phyloP scores from a whole-genome alignment of 2,888 invertebrate species.

The Scrobipalpa costella region DNA sequence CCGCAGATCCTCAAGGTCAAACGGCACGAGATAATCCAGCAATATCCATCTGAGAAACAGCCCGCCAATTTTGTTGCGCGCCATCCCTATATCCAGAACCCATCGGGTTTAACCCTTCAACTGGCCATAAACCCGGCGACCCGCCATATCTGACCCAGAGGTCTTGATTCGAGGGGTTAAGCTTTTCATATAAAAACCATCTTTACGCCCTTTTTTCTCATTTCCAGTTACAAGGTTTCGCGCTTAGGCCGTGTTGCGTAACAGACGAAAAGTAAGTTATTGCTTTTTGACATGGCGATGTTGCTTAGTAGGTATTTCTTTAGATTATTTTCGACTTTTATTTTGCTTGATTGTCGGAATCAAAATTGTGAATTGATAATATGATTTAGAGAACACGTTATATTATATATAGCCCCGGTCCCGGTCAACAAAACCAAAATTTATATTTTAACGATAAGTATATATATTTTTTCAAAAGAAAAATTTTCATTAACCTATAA shows the following conservation, averaged over 20 bases:
- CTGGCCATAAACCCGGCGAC: conserved; percentile 51
- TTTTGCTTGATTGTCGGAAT: no score
- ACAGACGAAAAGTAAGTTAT: neutral
- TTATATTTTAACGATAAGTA: no score
- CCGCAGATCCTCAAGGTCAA: neutral
- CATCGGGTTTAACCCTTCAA: conserved; percentile 58
- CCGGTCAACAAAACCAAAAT: no score
- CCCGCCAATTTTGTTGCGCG: conserved; percentile 19
- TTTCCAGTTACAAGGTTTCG: conserved; percentile 42
- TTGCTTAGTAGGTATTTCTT: no score
- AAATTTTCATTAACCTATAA: no score
- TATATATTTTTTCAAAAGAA: no score
- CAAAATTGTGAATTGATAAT: no score
- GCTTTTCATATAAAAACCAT: conserved; percentile 61
- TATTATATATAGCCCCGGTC: no score
- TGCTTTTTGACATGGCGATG: no score
- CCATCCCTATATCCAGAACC: conserved; percentile 40
- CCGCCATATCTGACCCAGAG: conserved; percentile 53
- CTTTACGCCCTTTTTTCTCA: conserved; percentile 44
- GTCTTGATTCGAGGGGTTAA: conserved; percentile 57
- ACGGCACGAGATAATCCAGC: conserved; percentile 15
- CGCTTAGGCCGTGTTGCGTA: conserved; percentile 40
- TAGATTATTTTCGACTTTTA: neutral
- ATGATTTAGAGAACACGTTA: no score
- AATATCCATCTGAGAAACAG: conserved; percentile 5